Evolutionary conservation across 2,888 invertebrate genomes (phyloP), one percentile per base, ranked within the genome.

Genomic region (Operophtera brumata): DNA sequence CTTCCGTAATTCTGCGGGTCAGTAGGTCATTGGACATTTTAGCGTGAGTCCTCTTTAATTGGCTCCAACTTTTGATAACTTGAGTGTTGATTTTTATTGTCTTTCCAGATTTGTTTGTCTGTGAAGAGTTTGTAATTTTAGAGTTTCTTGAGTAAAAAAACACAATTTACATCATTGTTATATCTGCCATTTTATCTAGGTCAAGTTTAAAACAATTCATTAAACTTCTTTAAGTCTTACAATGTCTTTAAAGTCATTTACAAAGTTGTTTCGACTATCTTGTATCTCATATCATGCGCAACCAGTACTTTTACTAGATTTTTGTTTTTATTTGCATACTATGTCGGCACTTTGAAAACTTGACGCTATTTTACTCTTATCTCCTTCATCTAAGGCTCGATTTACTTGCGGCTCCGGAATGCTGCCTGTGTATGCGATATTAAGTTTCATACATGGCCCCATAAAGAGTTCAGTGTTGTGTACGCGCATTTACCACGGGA

Each of bases 401-500:
- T 52, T 62, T 60, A 60, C 64, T 54, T 53, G 43, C 54, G 48
- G 51, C 45, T 52, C 45, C 41, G 50, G 53, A 57, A 58, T 56
- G 56, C 51, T 62, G 54, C 44, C 57, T 59, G 53, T 49, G 61
- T 56, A 47, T 47, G 55, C 59, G 57, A 64, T 71, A 72, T 72
- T 66, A 65, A 51, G 69, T 72, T 71, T 70, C 71, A 67, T 64
- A 57, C 56, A 63, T 52, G 56, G 60, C 62, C 61, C 58, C 65
- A 61, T 65, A 59, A 60, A 61, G 56, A 58, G 55, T 60, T 63
- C 57, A 65, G 49, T 59, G 53, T 53, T 54, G 53, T 44, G 47
- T 35, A 39, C 44, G 52, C 49, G 53, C 36, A 35, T 47, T 47
- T 43, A 43, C 56, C 44, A 47, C 45, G 25, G n/a, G 30, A 34